These are phyloP conservation scores for Urechis unicinctus DNA, from an alignment of 2,888 invertebrate genomes.

Conservation along the genomic window DNA sequence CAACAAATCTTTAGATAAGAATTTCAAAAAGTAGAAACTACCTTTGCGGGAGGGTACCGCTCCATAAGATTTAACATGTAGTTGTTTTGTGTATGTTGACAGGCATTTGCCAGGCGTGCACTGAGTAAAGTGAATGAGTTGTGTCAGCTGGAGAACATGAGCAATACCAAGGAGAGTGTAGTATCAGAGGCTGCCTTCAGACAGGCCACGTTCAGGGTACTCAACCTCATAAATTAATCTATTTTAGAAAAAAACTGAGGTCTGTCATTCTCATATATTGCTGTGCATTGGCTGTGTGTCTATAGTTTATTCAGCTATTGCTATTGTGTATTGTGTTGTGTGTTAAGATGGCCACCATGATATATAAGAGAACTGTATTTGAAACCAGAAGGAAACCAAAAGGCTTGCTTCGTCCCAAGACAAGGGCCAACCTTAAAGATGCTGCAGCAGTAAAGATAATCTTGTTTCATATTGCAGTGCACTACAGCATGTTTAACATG, in stretches of 20 bases:
- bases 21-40: too few species aligned
- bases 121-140: conserved; percentile 47
- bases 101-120: conserved; percentile 48
- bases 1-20: too few species aligned
- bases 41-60: too few species aligned
- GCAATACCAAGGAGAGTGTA: conserved; percentile 28
- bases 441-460: too few species aligned
- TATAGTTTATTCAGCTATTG: too few species aligned
- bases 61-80: too few species aligned
- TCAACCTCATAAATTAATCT: not conserved
- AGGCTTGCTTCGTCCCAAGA: conserved; percentile 45
- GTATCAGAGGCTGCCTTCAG: conserved; percentile 37
- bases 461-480: too few species aligned
- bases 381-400: conserved; percentile 48
- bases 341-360: conserved; percentile 50
- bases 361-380: conserved; percentile 45
- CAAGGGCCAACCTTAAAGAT: conserved; percentile 47
- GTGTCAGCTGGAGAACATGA: conserved; percentile 43
- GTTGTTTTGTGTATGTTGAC: too few species aligned
- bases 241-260: too few species aligned
- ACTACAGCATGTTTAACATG: too few species aligned
- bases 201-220: conserved; percentile 47
- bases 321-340: too few species aligned
- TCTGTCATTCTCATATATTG: not conserved
- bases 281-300: not conserved